Evolutionary conservation across 2,113 vertebrate genomes (phyloP).

Genomic region (Brachypteracias leptosomus): DNA sequence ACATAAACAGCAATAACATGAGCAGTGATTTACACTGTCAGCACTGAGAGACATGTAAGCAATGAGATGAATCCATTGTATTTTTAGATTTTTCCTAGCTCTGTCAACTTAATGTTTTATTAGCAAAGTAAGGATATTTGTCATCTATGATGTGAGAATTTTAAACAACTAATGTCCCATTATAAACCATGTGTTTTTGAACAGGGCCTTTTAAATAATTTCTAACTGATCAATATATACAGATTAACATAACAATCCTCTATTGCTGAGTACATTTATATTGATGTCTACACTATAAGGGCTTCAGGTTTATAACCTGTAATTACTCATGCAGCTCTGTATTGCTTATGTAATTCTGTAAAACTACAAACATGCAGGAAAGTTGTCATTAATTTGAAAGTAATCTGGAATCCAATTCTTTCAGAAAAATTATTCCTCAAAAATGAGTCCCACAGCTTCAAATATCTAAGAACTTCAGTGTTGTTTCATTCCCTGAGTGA

Average conservation of each 20-base stretch:
- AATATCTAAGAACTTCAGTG: not conserved
- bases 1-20: slow-evolving; percentile 2
- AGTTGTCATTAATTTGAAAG: slow-evolving; percentile 16
- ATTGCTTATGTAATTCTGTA: not conserved
- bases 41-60: not conserved
- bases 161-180: not conserved
- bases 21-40: not conserved
- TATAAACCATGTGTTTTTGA: not conserved
- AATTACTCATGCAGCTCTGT: not conserved
- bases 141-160: not conserved
- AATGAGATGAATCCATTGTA: not conserved
- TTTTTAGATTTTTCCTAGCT: not conserved
- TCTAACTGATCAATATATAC: not conserved
- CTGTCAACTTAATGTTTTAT: not conserved
- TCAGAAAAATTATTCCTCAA: not conserved
- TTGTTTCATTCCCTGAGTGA: not conserved
- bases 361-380: not conserved
- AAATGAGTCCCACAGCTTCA: slow-evolving; percentile 11
- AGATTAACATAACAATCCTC: not conserved
- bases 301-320: not conserved
- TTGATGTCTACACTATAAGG: not conserved
- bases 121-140: not conserved
- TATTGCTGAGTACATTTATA: not conserved
- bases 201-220: not conserved
- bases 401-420: slow-evolving; percentile 11